Base-by-base conservation (phyloP, 2,888 invertebrate species). In the Lasius fuliginosus region DNA sequence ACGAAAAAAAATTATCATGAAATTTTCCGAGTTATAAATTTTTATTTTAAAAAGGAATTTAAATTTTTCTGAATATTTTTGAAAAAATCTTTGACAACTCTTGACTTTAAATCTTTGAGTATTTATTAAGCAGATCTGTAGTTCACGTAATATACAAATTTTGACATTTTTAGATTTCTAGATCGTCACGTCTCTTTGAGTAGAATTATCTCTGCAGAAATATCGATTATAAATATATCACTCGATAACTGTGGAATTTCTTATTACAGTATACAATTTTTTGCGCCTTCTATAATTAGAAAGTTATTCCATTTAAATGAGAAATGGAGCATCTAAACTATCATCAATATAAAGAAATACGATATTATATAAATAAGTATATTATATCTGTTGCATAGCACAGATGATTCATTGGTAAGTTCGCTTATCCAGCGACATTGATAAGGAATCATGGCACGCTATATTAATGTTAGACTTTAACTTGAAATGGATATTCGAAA, bases 351-450 rank as follows among this genome's bases (percentile, higher is more conserved):
- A 49, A 49, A 36, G 11, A 15, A 49, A 76, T 18, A 33, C 23
- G 33, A n/a, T n/a, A n/a, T n/a, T n/a, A n/a, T n/a, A n/a, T n/a
- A n/a, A 68, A 71, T 81, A 81, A 81, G 56, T 56, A 30, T 1
- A 53, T 67, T 56, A 56, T 30, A 81, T 81, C 49, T 71, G 33
- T 62, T 71, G 71, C 71, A 71, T 36, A 18, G 60, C 60, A 36
- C 49, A 69, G 60, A 23, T 79, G 79, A 69, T n/a, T 79, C 60
- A 79, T 62, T 46, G 60, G 71, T 12, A 60, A 71, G 46, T 79
- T 46, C 23, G 18, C 71, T 79, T 71, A 79, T 81, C 27, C 60
- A 49, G 46, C 6, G 79, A 60, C 79, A 49, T 36, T 62, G 79
- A 81, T 81, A 81, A 81, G 46, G 33, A 71, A 71, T 69, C 42